phyloP scores from a whole-genome alignment of 2,888 invertebrate genomes.

The Himalopsyche kuldschensis region DNA sequence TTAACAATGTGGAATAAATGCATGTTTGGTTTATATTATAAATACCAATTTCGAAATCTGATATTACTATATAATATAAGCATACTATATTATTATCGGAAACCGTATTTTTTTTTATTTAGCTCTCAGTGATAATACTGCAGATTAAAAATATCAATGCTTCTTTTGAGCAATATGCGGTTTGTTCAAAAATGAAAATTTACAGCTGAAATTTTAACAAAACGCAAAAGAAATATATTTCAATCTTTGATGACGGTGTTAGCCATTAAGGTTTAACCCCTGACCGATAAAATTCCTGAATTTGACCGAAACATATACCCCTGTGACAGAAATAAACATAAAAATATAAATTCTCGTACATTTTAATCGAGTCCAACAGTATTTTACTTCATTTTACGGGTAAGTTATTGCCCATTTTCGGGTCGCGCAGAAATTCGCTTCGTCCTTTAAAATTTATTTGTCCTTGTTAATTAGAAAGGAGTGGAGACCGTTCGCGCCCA shows the following conservation, averaged over 20 bases:
- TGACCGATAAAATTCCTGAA: not conserved
- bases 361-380: conserved; percentile 16
- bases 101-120: no score
- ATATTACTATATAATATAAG: no score
- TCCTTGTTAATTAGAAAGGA: conserved; percentile 24
- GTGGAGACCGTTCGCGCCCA: not conserved
- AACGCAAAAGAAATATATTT: not conserved
- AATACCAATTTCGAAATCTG: no score
- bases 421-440: not conserved
- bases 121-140: no score
- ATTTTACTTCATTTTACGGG: conserved; percentile 7
- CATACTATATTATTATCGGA: no score
- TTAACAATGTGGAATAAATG: no score
- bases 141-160: no score
- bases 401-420: not conserved
- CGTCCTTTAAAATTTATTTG: conserved; percentile 22
- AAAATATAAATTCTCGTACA: not conserved
- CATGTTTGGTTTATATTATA: no score
- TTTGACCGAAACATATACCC: not conserved
- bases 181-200: not conserved
- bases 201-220: not conserved
- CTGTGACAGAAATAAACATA: not conserved
- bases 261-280: not conserved
- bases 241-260: not conserved
- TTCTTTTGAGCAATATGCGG: no score